A percentile compares a stretch with the other conserved stretches of the same genome.
phyloP scores from a whole-genome alignment of 2,888 invertebrate genomes.

The Choreutis nemorana region DNA sequence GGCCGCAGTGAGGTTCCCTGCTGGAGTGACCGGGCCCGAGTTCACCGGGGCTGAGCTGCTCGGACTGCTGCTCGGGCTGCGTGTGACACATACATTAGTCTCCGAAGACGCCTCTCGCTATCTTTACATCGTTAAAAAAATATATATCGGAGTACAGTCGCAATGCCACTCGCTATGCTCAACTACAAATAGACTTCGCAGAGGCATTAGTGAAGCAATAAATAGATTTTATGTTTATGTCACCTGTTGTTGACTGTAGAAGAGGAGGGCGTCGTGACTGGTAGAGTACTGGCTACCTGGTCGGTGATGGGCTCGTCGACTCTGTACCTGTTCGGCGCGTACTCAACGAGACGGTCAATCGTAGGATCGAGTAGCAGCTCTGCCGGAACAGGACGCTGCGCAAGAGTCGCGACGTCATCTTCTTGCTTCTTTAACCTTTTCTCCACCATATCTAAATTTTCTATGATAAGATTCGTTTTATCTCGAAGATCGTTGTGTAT shows the following conservation, averaged over 20 bases:
- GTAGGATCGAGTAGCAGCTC: conserved; percentile 78
- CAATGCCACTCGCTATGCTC: conserved; percentile 19
- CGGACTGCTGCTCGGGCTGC: conserved; percentile 42
- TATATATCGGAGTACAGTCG: conserved; percentile 15
- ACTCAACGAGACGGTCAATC: conserved; percentile 81
- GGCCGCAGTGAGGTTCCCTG: conserved; percentile 20
- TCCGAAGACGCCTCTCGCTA: conserved; percentile 9
- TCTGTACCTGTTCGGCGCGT: conserved; percentile 74
- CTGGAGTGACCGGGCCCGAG: conserved; percentile 28
- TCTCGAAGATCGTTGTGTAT: conserved; percentile 82
- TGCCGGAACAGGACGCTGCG: conserved; percentile 76
- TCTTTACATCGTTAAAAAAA: conserved; percentile 8
- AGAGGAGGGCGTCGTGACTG: conserved; percentile 34
- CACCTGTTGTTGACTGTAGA: conserved; percentile 45
- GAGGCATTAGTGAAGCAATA: conserved; percentile 16
- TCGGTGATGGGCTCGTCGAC: conserved; percentile 46
- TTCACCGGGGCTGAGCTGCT: conserved; percentile 40
- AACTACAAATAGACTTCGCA: conserved; percentile 19
- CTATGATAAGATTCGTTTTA: conserved; percentile 87
- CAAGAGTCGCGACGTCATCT: conserved; percentile 80
- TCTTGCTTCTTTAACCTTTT: conserved; percentile 85
- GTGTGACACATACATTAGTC: conserved; percentile 50
- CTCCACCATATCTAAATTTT: conserved; percentile 87
- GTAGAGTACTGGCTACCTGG: conserved; percentile 39
- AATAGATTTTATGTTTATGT: conserved; percentile 41